These are phyloP conservation scores for Oasisia sp. DNA, from an alignment of 2,888 invertebrate species.

Conservation along the genomic window DNA sequence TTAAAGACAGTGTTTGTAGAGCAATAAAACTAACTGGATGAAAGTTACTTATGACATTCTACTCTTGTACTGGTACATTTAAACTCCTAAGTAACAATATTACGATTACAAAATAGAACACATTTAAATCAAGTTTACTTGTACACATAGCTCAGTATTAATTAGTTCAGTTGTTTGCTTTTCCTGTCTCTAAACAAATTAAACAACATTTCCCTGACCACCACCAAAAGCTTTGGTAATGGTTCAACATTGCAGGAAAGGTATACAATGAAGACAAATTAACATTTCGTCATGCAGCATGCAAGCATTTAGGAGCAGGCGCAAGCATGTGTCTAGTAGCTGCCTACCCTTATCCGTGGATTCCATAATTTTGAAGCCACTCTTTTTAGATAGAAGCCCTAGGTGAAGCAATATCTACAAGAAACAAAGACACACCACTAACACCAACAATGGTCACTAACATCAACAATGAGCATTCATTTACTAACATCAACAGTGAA, in stretches of 20 bases:
- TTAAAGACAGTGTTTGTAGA: no score
- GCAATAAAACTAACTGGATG: no score
- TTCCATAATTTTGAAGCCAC: constrained; percentile 65
- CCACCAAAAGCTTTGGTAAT: not conserved
- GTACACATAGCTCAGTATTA: no score
- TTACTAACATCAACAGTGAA: not conserved
- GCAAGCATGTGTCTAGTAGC: not conserved
- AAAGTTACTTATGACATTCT: no score
- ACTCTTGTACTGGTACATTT: not conserved
- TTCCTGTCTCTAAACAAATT: not conserved
- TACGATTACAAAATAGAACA: not conserved
- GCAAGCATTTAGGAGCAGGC: not conserved
- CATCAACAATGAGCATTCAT: not conserved
- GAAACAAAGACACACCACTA: not conserved
- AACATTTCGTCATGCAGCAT: not conserved
- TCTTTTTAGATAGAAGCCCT: constrained; percentile 65
- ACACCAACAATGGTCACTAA: not conserved
- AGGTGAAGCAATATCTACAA: constrained; percentile 64
- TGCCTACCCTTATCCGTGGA: constrained; percentile 60
- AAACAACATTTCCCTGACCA: not conserved
- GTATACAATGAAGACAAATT: not conserved
- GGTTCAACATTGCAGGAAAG: not conserved
- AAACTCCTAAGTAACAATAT: not conserved
- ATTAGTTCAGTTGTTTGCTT: not conserved
- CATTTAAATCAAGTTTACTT: constrained; percentile 14